Conservation (phyloP, 2,888 invertebrate genomes). For the Apeira syringaria region DNA sequence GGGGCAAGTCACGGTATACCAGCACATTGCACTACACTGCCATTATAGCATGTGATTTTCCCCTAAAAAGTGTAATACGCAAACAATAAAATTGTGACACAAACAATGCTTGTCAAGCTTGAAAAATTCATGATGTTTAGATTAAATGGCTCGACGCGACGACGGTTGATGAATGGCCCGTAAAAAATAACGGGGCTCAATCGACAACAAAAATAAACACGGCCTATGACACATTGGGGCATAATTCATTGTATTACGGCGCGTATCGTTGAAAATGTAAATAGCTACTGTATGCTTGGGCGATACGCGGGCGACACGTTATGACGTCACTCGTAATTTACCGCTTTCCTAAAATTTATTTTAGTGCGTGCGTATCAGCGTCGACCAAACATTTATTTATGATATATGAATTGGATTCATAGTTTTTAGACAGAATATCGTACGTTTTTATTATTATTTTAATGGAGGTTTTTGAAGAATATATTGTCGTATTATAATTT, state of each 20-base stretch:
- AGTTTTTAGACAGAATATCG: no score
- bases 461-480: no score
- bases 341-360: slow-evolving; percentile 12
- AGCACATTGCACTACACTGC: no score
- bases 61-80: slow-evolving; percentile 26
- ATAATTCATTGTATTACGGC: slow-evolving; percentile 42
- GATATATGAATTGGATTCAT: background rate
- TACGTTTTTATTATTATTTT: no score
- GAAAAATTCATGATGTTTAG: slow-evolving; percentile 65
- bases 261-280: slow-evolving; percentile 30
- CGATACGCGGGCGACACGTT: slow-evolving; percentile 20
- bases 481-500: no score
- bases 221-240: slow-evolving; percentile 34
- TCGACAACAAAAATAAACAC: slow-evolving; percentile 51
- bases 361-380: background rate
- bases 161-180: slow-evolving; percentile 64
- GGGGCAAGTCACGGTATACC: no score
- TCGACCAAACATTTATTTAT: slow-evolving; percentile 9
- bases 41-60: no score
- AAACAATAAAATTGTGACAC: slow-evolving; percentile 43
- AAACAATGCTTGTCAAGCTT: slow-evolving; percentile 48
- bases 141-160: slow-evolving; percentile 70
- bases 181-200: slow-evolving; percentile 54
- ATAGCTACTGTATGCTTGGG: slow-evolving; percentile 24
- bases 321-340: slow-evolving; percentile 27